Conservation (phyloP, 2,113 vertebrate species). For the Prionailurus bengalensis region DNA sequence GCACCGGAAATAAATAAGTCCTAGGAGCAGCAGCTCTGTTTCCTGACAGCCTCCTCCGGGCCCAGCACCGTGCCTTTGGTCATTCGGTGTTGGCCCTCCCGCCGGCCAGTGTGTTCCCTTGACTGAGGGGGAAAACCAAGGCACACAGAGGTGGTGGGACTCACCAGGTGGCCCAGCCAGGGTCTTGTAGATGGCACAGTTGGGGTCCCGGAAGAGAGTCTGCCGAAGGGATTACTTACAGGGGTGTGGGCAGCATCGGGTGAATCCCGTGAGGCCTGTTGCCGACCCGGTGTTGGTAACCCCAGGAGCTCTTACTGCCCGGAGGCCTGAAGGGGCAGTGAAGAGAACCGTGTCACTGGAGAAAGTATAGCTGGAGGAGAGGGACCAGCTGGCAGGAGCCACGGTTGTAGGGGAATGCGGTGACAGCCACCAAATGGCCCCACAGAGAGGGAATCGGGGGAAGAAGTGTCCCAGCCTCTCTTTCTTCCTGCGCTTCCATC, state of each 20-base stretch:
- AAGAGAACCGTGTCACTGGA: not conserved
- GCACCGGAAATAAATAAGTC: rapidly evolving
- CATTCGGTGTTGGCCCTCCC: not conserved
- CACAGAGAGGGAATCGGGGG: not conserved
- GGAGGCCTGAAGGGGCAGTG: too few species aligned
- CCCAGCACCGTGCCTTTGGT: rapidly evolving
- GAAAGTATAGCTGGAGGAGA: not conserved
- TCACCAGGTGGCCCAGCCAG: too few species aligned
- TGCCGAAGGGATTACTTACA: not conserved
- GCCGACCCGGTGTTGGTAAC: not conserved
- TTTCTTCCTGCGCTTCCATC: not conserved
- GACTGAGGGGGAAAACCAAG: not conserved
- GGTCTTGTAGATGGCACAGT: not conserved
- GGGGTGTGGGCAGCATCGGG: not conserved
- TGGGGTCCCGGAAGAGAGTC: too few species aligned
- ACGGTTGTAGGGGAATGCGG: rapidly evolving
- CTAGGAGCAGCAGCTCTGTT: rapidly evolving
- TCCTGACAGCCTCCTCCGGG: not conserved
- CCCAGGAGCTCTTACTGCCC: too few species aligned
- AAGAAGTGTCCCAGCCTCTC: too few species aligned
- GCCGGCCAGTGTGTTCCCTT: rapidly evolving
- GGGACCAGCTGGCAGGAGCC: not conserved
- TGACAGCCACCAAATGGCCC: not conserved
- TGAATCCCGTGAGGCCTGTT: not conserved
- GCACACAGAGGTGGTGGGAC: not conserved